Conservation (phyloP, 2,113 vertebrate genomes). For the Acrocephalus arundinaceus region DNA sequence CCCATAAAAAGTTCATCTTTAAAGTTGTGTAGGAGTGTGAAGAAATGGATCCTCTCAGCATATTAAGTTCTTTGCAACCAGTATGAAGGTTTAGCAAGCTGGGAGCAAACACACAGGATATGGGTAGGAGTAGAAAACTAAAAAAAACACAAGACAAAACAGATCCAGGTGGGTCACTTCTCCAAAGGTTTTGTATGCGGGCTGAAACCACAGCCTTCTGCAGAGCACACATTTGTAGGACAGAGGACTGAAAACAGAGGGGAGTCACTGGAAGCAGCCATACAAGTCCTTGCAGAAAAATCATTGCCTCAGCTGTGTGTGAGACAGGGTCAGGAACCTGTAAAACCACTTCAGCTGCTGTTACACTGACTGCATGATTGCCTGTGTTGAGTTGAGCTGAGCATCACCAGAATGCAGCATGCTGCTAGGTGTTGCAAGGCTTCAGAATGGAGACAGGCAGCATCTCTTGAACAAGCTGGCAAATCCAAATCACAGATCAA, state of each 20-base stretch:
- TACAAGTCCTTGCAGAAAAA: not conserved
- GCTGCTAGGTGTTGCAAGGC: rapidly evolving
- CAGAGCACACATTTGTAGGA: not conserved
- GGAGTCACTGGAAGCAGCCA: not conserved
- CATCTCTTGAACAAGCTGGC: too few relatives aligned
- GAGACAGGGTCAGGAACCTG: not conserved
- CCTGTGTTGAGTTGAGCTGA: rapidly evolving
- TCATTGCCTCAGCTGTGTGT: not conserved
- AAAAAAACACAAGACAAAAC: not conserved
- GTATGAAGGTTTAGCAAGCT: not conserved
- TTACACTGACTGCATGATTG: not conserved
- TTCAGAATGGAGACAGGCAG: not conserved
- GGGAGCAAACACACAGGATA: not conserved
- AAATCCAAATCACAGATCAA: not conserved
- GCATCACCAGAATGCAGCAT: rapidly evolving
- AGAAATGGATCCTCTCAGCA: not conserved
- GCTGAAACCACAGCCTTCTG: not conserved
- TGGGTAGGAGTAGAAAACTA: not conserved
- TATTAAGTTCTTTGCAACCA: not conserved
- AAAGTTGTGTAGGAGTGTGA: not conserved
- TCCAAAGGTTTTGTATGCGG: not conserved
- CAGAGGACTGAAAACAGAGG: not conserved
- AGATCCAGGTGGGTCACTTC: rapidly evolving
- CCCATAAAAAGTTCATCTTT: not conserved
- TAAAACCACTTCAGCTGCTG: not conserved